Evolutionary conservation across 1,140 invertebrate species (phyloP), one percentile per base, ranked within the genome.

Genomic region (Drosophila pallidifrons): DNA sequence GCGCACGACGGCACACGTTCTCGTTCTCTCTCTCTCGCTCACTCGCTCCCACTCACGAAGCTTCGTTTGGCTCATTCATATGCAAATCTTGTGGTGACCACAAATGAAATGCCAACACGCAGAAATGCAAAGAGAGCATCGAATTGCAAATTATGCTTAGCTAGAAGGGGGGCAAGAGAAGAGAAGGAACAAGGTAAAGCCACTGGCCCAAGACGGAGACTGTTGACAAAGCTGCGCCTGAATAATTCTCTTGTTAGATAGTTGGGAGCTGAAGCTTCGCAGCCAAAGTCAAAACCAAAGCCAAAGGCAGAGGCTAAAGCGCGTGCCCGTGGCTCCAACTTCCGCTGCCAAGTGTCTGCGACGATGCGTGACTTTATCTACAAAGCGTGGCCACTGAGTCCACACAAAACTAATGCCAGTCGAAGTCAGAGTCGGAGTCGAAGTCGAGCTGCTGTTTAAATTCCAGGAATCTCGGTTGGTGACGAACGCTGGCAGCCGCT

Each of bases 81-180:
- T 89, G 85, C 85, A 89, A 89, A 89, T 89, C 78, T 58, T 68
- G 68, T 80, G 74, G 70, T 83, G 74, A 61, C 81, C 74, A 82
- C 83, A 89, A 89, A 89, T 89, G 85, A 89, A 89, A 89, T 89
- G 86, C 85, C 85, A 89, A 89, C 85, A 89, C 85, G 85, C 81
- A 89, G 81, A 83, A 88, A 83, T 83, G 85, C 85, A 89, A 89
- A 89, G 80, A 89, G 83, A 88, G 83, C 83, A 88, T 88, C 83
- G 83, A 88, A 88, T 88, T 88, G 83, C 83, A 88, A 88, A 88
- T 88, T 77, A 75, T 88, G 80, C 60, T 58, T 35, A 28, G 61
- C 54, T 45, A 1, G 49, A 3, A n/a, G n/a, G 5, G 5, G 5
- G 20, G 11, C 7, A 11, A 13, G 15, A 2, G 46, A 2, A 7